Conservation (phyloP, 2,888 invertebrate genomes). For the Drosophila robusta region DNA sequence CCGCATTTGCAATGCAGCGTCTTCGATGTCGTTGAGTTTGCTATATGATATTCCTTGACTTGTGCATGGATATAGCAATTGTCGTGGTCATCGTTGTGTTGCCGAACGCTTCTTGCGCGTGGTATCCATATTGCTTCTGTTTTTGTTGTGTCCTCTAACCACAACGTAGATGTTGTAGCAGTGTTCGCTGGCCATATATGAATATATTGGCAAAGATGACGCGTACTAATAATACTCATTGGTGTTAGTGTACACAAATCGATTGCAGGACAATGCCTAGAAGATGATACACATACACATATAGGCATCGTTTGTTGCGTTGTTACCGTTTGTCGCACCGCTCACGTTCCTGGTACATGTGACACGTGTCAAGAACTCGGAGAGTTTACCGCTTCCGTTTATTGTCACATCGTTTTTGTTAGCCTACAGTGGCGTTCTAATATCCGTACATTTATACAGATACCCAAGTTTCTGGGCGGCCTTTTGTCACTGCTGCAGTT, state of each 20-base stretch:
- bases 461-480: conserved; percentile 92
- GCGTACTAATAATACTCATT: conserved; percentile 86
- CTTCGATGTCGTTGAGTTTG: no score
- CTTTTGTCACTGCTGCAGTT: conserved; percentile 90
- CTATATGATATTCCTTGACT: no score
- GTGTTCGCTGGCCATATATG: no score
- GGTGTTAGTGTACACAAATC: conserved; percentile 87
- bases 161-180: no score
- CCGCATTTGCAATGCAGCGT: no score
- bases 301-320: conserved; percentile 89
- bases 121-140: no score
- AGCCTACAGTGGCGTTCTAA: conserved; percentile 90
- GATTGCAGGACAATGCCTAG: conserved; percentile 86
- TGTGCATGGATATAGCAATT: no score
- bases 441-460: conserved; percentile 91
- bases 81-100: no score
- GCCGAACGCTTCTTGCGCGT: no score
- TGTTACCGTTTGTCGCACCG: conserved; percentile 92
- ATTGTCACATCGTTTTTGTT: conserved; percentile 93
- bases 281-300: conserved; percentile 86
- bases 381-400: conserved; percentile 94
- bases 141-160: no score
- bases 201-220: no score
- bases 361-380: conserved; percentile 91
- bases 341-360: conserved; percentile 93